Evolutionary conservation across 2,113 vertebrate genomes (phyloP).

Genomic region (Salvator merianae): DNA sequence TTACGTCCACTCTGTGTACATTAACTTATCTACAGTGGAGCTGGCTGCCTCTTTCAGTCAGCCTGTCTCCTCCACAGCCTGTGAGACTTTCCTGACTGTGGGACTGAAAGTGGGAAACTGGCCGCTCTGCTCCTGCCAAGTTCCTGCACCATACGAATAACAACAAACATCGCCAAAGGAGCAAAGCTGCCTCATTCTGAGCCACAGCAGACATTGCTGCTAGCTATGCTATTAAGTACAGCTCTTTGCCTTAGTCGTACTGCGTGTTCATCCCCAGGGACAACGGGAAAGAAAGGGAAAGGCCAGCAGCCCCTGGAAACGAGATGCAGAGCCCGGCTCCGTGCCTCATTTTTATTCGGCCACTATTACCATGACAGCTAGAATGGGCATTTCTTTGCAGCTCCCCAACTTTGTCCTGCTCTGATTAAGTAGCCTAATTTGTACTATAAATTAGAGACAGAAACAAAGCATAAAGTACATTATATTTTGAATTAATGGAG

Average conservation of each 20-base stretch:
- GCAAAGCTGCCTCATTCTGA: slow-evolving; percentile 73
- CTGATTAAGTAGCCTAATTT: slow-evolving; percentile 67
- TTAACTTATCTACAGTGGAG: slow-evolving; percentile 98
- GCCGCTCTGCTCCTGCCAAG: slow-evolving; percentile 79
- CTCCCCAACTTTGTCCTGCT: slow-evolving; percentile 48
- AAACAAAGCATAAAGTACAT: not conserved
- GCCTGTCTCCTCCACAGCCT: slow-evolving; percentile 93
- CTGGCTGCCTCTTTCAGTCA: slow-evolving; percentile 93
- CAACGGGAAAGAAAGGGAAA: not conserved
- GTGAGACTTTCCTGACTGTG: slow-evolving; percentile 88
- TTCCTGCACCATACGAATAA: slow-evolving; percentile 81
- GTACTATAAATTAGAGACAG: slow-evolving; percentile 45
- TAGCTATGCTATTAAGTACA: slow-evolving; percentile 44
- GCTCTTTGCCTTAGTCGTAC: slow-evolving; percentile 24
- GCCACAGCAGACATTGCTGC: slow-evolving; percentile 71
- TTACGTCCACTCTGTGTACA: slow-evolving; percentile 92
- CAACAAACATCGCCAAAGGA: slow-evolving; percentile 77
- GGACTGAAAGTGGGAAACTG: slow-evolving; percentile 78
- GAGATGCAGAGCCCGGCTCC: slow-evolving; percentile 31
- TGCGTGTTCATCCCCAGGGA: not conserved
- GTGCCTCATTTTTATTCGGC: slow-evolving; percentile 51
- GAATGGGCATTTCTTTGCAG: slow-evolving; percentile 57
- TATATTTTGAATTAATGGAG: slow-evolving; percentile 40
- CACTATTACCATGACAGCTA: slow-evolving; percentile 53
- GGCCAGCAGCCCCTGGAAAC: not conserved